Percentiles rank a stretch among this genome's conserved stretches.
These are phyloP conservation scores for Metopolophium dirhodum DNA, from an alignment of 1,140 invertebrate genomes.

Conservation along the genomic window DNA sequence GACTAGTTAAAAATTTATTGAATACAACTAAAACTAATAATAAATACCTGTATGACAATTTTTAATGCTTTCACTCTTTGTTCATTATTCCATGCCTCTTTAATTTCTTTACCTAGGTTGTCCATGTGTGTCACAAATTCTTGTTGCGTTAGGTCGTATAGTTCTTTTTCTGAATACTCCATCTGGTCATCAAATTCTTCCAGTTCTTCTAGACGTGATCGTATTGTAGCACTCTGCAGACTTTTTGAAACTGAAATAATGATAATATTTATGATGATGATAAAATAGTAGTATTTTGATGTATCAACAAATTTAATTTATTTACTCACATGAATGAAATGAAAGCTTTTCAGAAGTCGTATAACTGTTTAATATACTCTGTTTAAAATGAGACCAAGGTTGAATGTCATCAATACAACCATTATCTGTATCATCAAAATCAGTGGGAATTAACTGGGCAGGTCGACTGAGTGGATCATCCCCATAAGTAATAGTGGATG, in stretches of 20 bases:
- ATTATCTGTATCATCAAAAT: constrained; percentile 41
- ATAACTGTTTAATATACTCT: constrained; percentile 59
- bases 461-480: constrained; percentile 50
- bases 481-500: constrained; percentile 12
- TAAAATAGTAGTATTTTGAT: neutral
- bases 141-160: constrained; percentile 88
- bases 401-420: constrained; percentile 59
- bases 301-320: constrained; percentile 58
- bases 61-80: constrained; percentile 95
- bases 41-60: constrained; percentile 84
- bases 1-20: neutral
- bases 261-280: constrained; percentile 54
- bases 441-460: constrained; percentile 28
- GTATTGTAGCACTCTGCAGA: constrained; percentile 78
- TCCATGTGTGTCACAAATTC: constrained; percentile 90
- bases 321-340: constrained; percentile 58
- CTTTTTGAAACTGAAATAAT: constrained; percentile 72
- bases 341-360: constrained; percentile 50
- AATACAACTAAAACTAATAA: neutral
- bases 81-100: constrained; percentile 89
- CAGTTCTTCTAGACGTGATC: constrained; percentile 88
- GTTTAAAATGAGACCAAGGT: constrained; percentile 61
- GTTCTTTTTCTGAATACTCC: constrained; percentile 72
- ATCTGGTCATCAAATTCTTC: constrained; percentile 93
- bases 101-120: constrained; percentile 87